These are phyloP conservation scores for Cephus sareptanus DNA, from an alignment of 2,888 invertebrate genomes.

Conservation along the genomic window DNA sequence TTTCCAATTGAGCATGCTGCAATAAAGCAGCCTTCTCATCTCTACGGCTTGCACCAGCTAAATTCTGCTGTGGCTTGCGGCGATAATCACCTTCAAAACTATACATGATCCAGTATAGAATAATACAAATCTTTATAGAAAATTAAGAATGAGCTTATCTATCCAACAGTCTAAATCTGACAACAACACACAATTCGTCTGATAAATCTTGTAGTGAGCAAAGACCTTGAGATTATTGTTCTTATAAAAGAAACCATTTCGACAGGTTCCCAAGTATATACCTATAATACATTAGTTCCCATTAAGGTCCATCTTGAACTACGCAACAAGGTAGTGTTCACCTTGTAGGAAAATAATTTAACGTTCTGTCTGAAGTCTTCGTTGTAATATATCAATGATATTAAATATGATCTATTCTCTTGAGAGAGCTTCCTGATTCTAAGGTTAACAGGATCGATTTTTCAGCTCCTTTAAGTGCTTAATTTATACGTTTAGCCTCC, in stretches of 20 bases:
- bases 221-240: not conserved
- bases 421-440: not conserved
- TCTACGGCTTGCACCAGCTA: slow-evolving; percentile 86
- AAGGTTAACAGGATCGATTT: not conserved
- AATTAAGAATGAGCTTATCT: not conserved
- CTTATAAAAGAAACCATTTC: not conserved
- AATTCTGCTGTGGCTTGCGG: slow-evolving; percentile 87
- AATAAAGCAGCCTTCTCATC: slow-evolving; percentile 79
- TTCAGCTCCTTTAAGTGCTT: not conserved
- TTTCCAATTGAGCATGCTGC: slow-evolving; percentile 84
- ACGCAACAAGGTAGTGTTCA: not conserved
- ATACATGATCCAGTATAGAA: slow-evolving; percentile 63
- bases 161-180: not conserved
- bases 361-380: not conserved
- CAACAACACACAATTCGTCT: not conserved
- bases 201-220: not conserved
- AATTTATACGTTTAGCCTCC: not conserved
- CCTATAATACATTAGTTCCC: not conserved
- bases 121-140: not conserved
- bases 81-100: slow-evolving; percentile 93
- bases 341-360: not conserved
- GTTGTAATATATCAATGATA: not conserved
- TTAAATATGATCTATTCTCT: not conserved
- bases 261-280: not conserved
- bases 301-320: not conserved